phyloP scores from a whole-genome alignment of 2,797 vertebrate species.

The Sorex maritimensis region DNA sequence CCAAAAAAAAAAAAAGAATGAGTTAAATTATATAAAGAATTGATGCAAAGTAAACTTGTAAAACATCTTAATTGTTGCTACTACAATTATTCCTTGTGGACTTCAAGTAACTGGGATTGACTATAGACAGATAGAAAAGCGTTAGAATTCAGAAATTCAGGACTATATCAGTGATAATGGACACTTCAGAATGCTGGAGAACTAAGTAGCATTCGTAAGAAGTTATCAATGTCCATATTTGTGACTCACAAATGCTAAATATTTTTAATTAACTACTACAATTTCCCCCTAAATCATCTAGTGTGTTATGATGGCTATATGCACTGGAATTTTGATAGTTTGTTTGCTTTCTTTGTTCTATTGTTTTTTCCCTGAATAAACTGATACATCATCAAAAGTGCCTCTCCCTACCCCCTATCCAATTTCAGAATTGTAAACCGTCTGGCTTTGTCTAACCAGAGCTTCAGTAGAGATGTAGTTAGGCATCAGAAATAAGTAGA shows the following conservation, averaged over 20 bases:
- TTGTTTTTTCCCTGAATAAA: not conserved
- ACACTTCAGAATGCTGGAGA: not conserved
- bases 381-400: not conserved
- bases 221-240: not conserved
- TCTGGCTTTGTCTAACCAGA: constrained; percentile 58
- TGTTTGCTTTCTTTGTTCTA: not conserved
- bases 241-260: not conserved
- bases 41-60: not conserved
- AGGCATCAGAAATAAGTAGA: not conserved
- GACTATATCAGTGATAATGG: not conserved
- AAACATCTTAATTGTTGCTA: not conserved
- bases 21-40: not conserved
- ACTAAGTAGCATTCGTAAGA: not conserved
- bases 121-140: not conserved
- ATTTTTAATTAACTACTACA: not conserved
- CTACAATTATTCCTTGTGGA: not conserved
- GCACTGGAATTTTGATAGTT: not conserved
- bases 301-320: not conserved
- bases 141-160: not conserved
- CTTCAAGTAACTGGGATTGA: not conserved
- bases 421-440: constrained; percentile 14
- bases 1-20: not conserved
- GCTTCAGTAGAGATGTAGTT: not conserved
- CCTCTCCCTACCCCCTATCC: not conserved
- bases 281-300: not conserved